Percentiles rank a stretch among this genome's conserved stretches.
phyloP scores from a whole-genome alignment of 2,888 invertebrate genomes.

The Philereme vetulata region DNA sequence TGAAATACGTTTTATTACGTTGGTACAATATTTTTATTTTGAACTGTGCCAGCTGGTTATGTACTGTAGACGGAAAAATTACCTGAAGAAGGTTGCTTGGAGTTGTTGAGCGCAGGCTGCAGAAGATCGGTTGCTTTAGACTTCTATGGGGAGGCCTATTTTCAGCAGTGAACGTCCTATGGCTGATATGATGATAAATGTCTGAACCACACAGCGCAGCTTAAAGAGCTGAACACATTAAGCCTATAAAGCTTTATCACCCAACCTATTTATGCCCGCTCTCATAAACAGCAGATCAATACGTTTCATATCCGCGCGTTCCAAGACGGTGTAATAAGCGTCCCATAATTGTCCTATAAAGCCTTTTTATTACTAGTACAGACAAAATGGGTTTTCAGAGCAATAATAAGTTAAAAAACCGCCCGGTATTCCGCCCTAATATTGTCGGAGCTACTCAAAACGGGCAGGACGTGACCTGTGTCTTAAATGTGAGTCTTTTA shows the following conservation, averaged over 20 bases:
- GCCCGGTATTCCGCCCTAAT: slow-evolving; percentile 64
- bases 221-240: neutral
- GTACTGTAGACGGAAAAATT: too few species aligned
- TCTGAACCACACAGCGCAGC: too few species aligned
- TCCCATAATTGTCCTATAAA: slow-evolving; percentile 53
- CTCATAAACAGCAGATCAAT: slow-evolving; percentile 10
- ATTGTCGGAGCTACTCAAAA: slow-evolving; percentile 68
- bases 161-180: too few species aligned
- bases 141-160: too few species aligned
- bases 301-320: slow-evolving; percentile 4
- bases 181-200: too few species aligned
- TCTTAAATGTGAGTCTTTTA: slow-evolving; percentile 58
- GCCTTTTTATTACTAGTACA: slow-evolving; percentile 52
- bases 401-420: slow-evolving; percentile 72
- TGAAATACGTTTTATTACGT: too few species aligned
- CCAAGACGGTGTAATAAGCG: slow-evolving; percentile 46
- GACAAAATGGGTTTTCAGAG: slow-evolving; percentile 67
- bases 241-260: slow-evolving; percentile 12
- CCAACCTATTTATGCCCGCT: neutral
- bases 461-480: slow-evolving; percentile 68
- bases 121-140: too few species aligned
- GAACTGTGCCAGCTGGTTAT: too few species aligned
- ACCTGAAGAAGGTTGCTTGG: too few species aligned
- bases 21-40: too few species aligned
- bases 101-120: too few species aligned